These are phyloP conservation scores for Chaenodraco wilsoni DNA, from an alignment of 2,797 vertebrate genomes.

Conservation along the genomic window DNA sequence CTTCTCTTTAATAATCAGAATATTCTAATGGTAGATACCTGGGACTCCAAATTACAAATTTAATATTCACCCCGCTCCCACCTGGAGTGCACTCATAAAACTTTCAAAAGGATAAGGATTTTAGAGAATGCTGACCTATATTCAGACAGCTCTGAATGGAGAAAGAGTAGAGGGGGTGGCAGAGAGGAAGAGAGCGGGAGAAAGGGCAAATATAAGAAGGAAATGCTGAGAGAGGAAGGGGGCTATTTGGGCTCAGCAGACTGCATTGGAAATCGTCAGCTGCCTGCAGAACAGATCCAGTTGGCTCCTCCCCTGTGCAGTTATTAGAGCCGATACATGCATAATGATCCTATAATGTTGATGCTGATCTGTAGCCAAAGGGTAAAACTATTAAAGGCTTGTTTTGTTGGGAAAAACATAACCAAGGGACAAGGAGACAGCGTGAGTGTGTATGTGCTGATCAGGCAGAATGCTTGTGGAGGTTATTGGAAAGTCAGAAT, in stretches of 20 bases:
- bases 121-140: slow-evolving; percentile 76
- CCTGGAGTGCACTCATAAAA: slow-evolving; percentile 77
- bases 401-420: slow-evolving; percentile 49
- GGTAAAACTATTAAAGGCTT: slow-evolving; percentile 43
- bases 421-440: slow-evolving; percentile 36
- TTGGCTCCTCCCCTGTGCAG: slow-evolving; percentile 28
- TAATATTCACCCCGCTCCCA: slow-evolving; percentile 73
- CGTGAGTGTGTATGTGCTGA: slow-evolving; percentile 30
- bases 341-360: slow-evolving; percentile 46
- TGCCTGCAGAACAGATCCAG: slow-evolving; percentile 43
- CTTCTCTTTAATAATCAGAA: slow-evolving; percentile 62
- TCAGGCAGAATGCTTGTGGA: slow-evolving; percentile 2
- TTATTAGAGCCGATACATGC: slow-evolving; percentile 41
- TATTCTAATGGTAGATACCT: slow-evolving; percentile 49
- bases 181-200: neutral
- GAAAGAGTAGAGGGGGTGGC: slow-evolving; percentile 22
- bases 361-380: slow-evolving; percentile 48
- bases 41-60: slow-evolving; percentile 63
- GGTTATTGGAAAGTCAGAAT: neutral
- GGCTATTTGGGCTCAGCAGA: slow-evolving; percentile 51
- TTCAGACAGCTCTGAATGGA: slow-evolving; percentile 60
- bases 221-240: slow-evolving; percentile 22
- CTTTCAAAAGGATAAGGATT: slow-evolving; percentile 70
- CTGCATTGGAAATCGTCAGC: slow-evolving; percentile 31
- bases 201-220: slow-evolving; percentile 26